phyloP scores from a whole-genome alignment of 2,888 invertebrate species.

The Drosophila mayaguana region DNA sequence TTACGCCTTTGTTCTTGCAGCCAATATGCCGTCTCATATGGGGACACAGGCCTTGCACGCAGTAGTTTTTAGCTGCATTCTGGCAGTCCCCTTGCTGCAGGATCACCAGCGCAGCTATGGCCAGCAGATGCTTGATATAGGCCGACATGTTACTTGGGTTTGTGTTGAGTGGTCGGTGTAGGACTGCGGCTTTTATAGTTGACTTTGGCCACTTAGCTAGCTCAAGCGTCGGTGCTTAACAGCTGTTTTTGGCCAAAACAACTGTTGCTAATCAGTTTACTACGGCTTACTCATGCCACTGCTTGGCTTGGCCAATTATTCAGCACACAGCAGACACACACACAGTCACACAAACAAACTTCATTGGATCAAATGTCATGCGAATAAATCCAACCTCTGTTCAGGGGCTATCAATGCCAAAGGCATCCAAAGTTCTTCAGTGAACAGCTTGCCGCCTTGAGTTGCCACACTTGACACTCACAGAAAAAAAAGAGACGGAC shows the following conservation, averaged over 20 bases:
- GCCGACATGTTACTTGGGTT: constrained; percentile 39
- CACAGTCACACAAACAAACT: constrained; percentile 17
- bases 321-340: constrained; percentile 17
- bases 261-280: constrained; percentile 38
- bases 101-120: constrained; percentile 12
- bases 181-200: constrained; percentile 39
- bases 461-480: constrained; percentile 70
- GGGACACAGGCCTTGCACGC: constrained; percentile 50
- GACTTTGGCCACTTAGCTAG: constrained; percentile 15
- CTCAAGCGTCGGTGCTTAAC: constrained; percentile 24
- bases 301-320: constrained; percentile 39
- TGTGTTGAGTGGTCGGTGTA: constrained; percentile 9
- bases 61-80: constrained; percentile 46
- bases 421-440: constrained; percentile 53
- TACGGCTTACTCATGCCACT: constrained; percentile 25
- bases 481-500: neutral
- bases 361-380: constrained; percentile 55
- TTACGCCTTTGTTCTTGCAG: constrained; percentile 62
- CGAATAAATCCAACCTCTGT: constrained; percentile 44
- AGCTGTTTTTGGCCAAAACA: constrained; percentile 58
- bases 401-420: constrained; percentile 60
- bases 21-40: constrained; percentile 55
- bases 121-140: constrained; percentile 13
- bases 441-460: constrained; percentile 50
- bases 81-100: constrained; percentile 21